Base-by-base conservation (phyloP, 2,888 invertebrate genomes). In the Heliconius cydno region DNA sequence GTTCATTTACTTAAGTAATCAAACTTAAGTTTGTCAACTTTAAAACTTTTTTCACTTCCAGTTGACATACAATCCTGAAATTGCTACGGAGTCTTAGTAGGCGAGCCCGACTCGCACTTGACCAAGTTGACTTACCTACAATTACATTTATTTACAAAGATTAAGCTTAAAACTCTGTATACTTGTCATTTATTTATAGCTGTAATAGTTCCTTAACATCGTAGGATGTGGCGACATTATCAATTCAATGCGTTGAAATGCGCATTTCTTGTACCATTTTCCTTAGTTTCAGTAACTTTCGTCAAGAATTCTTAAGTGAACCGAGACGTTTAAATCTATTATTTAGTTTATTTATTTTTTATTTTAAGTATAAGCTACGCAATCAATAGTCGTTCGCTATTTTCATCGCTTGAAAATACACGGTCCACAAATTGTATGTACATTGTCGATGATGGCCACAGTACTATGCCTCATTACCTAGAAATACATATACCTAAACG, bases 211-310 rank as follows among this genome's bases (percentile, higher is more conserved):
- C 66, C 34, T 68, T 38, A 38, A 7, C 19, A 7, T 52, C 0
- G 52, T 19, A n/a, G 38, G 22, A 68, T 68, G 67, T 68, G 34
- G 78, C 38, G 67, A 57, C 78, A 78, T 78, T 78, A 78, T 78
- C 73, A 79, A 90, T 90, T 89, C 90, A 88, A 85, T 85, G 82
- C 82, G 83, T 84, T 79, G 83, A 87, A 87, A 86, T 88, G 86
- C 84, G 87, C 88, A 87, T 90, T 89, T 84, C 85, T 87, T 86
- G 86, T 88, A 88, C 88, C 88, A 88, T 89, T 88, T 88, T 85
- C 87, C 86, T 87, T 87, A 87, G 86, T 84, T 84, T 84, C 85
- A 85, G 86, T 84, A 88, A 88, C 87, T 89, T 89, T 87, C 67
- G n/a, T 68, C 67, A 38, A 38, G 67, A 38, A 68, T 87, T 87